Conservation (phyloP, 2,888 invertebrate genomes). For the Odontothrips loti region DNA sequence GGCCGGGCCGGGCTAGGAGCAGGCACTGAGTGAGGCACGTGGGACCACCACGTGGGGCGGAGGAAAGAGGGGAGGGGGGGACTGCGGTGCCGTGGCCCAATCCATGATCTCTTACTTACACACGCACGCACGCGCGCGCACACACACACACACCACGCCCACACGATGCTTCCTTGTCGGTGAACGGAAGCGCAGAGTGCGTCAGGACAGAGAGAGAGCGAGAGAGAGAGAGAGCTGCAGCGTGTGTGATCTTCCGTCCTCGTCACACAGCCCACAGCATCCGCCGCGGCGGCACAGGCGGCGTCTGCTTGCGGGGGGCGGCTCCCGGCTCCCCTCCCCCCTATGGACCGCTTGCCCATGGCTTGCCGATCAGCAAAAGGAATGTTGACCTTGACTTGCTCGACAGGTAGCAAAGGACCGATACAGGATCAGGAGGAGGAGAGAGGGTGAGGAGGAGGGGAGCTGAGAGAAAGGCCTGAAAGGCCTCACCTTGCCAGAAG, state of each 20-base stretch:
- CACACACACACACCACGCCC: too few species aligned
- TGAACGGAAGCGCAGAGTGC: neutral
- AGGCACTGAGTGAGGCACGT: too few species aligned
- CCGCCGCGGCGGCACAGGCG: neutral
- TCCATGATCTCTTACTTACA: too few species aligned
- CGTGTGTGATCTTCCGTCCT: too few species aligned
- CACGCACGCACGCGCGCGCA: too few species aligned
- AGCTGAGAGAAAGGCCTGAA: neutral
- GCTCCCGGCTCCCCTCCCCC: neutral
- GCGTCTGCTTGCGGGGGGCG: neutral
- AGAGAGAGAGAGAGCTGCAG: too few species aligned
- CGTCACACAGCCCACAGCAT: too few species aligned
- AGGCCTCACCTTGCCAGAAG: neutral
- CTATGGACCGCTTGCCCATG: neutral
- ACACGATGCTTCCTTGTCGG: too few species aligned
- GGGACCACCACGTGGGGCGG: too few species aligned
- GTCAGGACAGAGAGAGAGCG: neutral
- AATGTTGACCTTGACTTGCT: conserved; percentile 20
- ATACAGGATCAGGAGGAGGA: neutral
- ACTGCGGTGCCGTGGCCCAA: too few species aligned
- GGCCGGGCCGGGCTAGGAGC: too few species aligned
- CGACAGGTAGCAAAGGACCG: conserved; percentile 17
- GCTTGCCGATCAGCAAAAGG: neutral
- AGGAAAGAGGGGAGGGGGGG: too few species aligned
- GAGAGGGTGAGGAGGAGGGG: neutral